Evolutionary conservation across 1,140 invertebrate species (phyloP).

Genomic region (Eubasilissa regina): DNA sequence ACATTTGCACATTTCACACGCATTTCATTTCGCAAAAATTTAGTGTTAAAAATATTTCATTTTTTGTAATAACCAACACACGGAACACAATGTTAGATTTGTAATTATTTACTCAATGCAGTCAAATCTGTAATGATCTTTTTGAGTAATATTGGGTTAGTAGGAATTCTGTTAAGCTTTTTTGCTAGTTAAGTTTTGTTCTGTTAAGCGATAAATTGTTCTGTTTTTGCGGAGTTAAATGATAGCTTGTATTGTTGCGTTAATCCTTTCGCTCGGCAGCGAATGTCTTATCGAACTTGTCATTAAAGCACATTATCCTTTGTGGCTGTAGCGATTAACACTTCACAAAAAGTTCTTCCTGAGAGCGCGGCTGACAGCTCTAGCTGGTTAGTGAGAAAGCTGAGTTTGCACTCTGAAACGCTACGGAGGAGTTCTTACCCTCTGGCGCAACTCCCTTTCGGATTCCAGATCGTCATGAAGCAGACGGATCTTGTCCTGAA

Average conservation of each 20-base stretch:
- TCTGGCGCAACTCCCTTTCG: slow-evolving; percentile 96
- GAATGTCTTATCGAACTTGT: too few relatives aligned
- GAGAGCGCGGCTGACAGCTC: slow-evolving; percentile 6
- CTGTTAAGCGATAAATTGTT: too few relatives aligned
- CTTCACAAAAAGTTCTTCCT: slow-evolving; percentile 16
- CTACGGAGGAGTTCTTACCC: slow-evolving; percentile 79
- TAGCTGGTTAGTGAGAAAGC: slow-evolving; percentile 36
- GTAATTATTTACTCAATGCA: too few relatives aligned
- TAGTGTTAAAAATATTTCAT: neutral
- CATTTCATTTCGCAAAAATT: neutral
- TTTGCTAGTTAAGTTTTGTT: too few relatives aligned
- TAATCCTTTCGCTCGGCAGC: too few relatives aligned
- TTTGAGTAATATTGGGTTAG: too few relatives aligned
- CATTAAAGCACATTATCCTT: slow-evolving; percentile 8
- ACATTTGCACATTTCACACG: slow-evolving; percentile 17
- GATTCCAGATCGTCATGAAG: slow-evolving; percentile 97
- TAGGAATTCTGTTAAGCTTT: too few relatives aligned
- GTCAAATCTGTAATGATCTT: too few relatives aligned
- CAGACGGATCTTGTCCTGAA: slow-evolving; percentile 98
- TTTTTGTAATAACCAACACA: neutral
- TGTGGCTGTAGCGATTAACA: slow-evolving; percentile 13
- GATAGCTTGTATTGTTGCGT: too few relatives aligned
- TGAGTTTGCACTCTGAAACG: slow-evolving; percentile 27
- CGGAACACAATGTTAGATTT: too few relatives aligned
- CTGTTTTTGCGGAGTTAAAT: too few relatives aligned